These are phyloP conservation scores for Tolypeutes matacus DNA, from an alignment of 2,797 vertebrate species.

Conservation along the genomic window DNA sequence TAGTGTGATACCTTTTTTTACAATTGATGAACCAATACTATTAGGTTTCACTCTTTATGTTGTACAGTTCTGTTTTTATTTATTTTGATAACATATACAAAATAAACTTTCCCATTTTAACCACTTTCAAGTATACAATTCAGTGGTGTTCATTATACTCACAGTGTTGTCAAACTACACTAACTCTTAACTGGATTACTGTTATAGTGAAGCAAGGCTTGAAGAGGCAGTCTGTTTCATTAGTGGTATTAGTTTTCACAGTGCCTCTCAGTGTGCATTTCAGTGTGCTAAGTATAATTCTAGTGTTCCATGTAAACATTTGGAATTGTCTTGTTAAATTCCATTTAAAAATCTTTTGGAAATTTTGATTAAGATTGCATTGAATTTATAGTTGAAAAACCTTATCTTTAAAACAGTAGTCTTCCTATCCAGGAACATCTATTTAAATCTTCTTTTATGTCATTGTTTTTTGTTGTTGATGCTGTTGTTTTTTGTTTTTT, in stretches of 20 bases:
- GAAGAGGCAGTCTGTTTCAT: not conserved
- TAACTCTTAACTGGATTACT: too few relatives aligned
- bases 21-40: too few relatives aligned
- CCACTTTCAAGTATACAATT: too few relatives aligned
- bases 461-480: not conserved
- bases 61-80: too few relatives aligned
- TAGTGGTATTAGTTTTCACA: not conserved
- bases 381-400: not conserved
- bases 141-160: too few relatives aligned
- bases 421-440: constrained; percentile 17
- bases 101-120: too few relatives aligned
- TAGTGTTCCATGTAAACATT: not conserved
- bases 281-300: not conserved
- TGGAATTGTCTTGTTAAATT: not conserved
- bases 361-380: not conserved
- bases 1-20: too few relatives aligned
- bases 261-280: not conserved
- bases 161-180: too few relatives aligned
- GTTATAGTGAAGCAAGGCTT: not conserved
- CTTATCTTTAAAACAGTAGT: not conserved
- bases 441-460: constrained; percentile 25
- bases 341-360: constrained; percentile 15
- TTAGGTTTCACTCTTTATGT: too few relatives aligned
- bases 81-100: too few relatives aligned
- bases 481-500: too few relatives aligned